These are phyloP conservation scores for Vimba vimba DNA, from an alignment of 2,113 vertebrate species.

Conservation along the genomic window DNA sequence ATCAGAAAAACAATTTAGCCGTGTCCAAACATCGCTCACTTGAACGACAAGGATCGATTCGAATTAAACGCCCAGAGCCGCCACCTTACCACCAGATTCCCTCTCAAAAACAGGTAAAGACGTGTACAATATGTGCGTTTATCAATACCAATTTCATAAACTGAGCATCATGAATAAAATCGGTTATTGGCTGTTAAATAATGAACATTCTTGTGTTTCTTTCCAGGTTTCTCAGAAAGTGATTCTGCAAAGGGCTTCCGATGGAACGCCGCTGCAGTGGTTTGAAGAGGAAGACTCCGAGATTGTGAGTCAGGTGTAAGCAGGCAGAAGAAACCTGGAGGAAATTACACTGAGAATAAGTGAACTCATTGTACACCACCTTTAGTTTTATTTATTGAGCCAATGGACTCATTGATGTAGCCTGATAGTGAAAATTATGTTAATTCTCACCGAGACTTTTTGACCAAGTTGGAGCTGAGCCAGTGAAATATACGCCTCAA, in stretches of 20 bases:
- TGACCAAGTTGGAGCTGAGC: constrained; percentile 41
- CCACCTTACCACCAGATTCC: constrained; percentile 63
- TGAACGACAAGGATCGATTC: constrained; percentile 74
- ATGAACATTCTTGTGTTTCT: constrained; percentile 12
- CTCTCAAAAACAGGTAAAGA: constrained; percentile 66
- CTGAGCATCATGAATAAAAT: not conserved
- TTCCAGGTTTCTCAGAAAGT: constrained; percentile 75
- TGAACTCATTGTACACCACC: constrained; percentile 46
- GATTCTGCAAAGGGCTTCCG: constrained; percentile 81
- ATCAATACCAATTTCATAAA: not conserved
- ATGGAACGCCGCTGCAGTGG: constrained; percentile 86
- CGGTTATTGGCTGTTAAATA: not conserved
- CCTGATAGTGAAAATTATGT: constrained; percentile 45
- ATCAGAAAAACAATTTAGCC: constrained; percentile 78
- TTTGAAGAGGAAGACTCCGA: constrained; percentile 84
- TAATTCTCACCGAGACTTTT: constrained; percentile 30
- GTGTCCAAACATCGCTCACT: constrained; percentile 67
- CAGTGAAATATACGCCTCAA: constrained; percentile 7
- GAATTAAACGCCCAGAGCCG: constrained; percentile 68
- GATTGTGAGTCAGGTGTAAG: constrained; percentile 87
- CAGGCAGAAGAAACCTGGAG: constrained; percentile 4
- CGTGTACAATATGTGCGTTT: not conserved
- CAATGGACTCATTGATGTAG: constrained; percentile 65
- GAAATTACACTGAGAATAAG: constrained; percentile 3
- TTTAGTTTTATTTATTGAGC: constrained; percentile 73